Base-by-base conservation (phyloP, 2,113 vertebrate species). In the Erythrocercus mccallii region DNA sequence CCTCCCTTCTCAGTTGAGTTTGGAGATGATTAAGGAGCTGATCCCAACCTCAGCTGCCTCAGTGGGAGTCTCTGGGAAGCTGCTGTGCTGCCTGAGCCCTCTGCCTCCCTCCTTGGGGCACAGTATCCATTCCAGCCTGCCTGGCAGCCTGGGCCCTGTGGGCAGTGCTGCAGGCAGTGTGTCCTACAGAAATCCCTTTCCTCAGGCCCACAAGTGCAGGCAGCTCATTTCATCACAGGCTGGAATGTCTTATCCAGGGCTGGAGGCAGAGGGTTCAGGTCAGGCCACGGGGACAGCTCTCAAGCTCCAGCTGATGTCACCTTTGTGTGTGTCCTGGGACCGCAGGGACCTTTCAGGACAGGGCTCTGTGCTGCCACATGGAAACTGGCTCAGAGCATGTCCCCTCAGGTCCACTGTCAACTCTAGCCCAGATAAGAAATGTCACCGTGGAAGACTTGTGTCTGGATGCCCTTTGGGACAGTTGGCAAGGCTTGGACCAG, bases 381-480 rank as follows among this genome's bases (percentile, higher is more conserved):
- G 86, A 65, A 84, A 44, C 66, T 31, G 18, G 37, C 53, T 60
- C 10, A 10, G 11, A 69, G 65, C 61, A 2, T 23, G n/a, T 73
- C 42, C 48, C 68, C 44, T 51, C 0, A 0, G 12, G 0, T 24
- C 65, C 25, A 0, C 68, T 91, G 74, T 96, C 91, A 95, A 77
- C 93, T 96, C 91, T 92, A n/a, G 37, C 85, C 94, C 82, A 71
- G 90, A 90, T 72, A 53, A 80, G 79, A 92, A 86, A 70, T 91
- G 94, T 94, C 77, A 80, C 79, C 2, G 0, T 11, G 4, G 44
- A 69, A 94, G 68, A 35, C 27, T 88, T 60, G 56, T 77, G 73
- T 73, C 88, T 81, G 77, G 48, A 35, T 2, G 44, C 69, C 83
- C 94, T 95, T 81, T 81, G 76, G 80, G 90, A 88, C 74, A 71